Base-by-base conservation (phyloP, 1,140 invertebrate genomes). In the Holcopasites calliopsidis region DNA sequence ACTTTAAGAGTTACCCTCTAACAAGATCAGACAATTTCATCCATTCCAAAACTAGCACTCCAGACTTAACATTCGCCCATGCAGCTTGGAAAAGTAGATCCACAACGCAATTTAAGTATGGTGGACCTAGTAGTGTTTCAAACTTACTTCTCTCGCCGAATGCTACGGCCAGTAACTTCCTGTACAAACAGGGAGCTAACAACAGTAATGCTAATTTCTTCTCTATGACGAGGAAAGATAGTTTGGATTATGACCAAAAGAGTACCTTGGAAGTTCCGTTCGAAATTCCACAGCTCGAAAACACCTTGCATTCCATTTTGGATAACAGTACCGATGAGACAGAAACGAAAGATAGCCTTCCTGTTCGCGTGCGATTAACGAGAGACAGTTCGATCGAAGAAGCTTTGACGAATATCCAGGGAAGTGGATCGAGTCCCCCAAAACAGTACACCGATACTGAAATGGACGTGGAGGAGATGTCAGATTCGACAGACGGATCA, bases 121-220 rank as follows among this genome's bases (percentile, higher is more conserved):
- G 54, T 13, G 60, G 47, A 3, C 58, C 73, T n/a, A 54, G 78
- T 64, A 80, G 60, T 38, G 66, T 87, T 2, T 75, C 84, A 0
- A 87, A 88, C 76, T 73, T 88, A 7, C 40, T 87, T 10, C 40
- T 88, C 1, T 83, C 83, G 1, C 79, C 86, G 0, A 86, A 77
- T 38, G 89, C 89, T 3, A n/a, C n/a, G n/a, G 88, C 88, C n/a
- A 90, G 88, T 66, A 90, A 89, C 57, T 90, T 89, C 35, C 70
- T 83, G 11, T 90, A 87, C 13, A 86, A 80, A 6, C 82, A 88
- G 0, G 79, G 69, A 5, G 50, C 69, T 8, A 88, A 89, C 33
- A 81, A 88, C 50, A 90, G 90, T 18, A 86, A 73, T 4, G 73
- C 84, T 8, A 90, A 90, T 76, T 50, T 90, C 5, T 88, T 88